phyloP scores from a whole-genome alignment of 2,888 invertebrate species.

The Drosophila nr. fundita region DNA sequence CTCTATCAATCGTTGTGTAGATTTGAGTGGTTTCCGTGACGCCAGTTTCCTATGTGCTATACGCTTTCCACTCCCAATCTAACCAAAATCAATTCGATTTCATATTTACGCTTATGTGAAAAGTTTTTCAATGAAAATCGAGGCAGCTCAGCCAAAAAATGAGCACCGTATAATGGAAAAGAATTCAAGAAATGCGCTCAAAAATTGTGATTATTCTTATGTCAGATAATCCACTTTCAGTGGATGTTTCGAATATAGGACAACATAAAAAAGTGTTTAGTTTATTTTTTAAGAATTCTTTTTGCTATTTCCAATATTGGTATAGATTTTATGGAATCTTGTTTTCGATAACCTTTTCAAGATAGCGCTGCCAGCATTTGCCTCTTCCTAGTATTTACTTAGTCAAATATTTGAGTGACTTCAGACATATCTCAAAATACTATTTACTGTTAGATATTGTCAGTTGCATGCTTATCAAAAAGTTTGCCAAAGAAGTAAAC shows the following conservation, averaged over 20 bases:
- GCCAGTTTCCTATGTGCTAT: not conserved
- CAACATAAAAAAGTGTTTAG: not conserved
- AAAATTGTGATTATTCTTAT: not conserved
- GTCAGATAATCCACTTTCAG: not conserved
- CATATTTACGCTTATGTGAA: slow-evolving; percentile 75
- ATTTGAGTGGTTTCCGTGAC: slow-evolving; percentile 23
- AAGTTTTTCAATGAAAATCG: slow-evolving; percentile 73
- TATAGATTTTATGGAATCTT: not conserved
- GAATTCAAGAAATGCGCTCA: slow-evolving; percentile 2
- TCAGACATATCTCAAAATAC: not conserved
- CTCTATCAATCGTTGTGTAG: slow-evolving; percentile 32
- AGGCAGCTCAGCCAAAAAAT: slow-evolving; percentile 26
- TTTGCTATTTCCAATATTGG: fast-evolving
- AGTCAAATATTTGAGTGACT: not conserved
- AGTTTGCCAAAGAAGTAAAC: not conserved
- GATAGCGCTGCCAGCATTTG: not conserved
- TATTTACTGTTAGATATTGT: not conserved
- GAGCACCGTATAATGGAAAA: slow-evolving; percentile 29
- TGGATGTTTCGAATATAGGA: not conserved
- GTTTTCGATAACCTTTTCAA: not conserved
- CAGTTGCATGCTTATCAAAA: not conserved
- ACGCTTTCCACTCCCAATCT: slow-evolving; percentile 8
- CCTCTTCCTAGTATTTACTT: not conserved
- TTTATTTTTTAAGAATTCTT: not conserved
- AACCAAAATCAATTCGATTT: slow-evolving; percentile 74